Evolutionary conservation across 2,888 invertebrate species (phyloP).

Genomic region (Ophion ventricosus): DNA sequence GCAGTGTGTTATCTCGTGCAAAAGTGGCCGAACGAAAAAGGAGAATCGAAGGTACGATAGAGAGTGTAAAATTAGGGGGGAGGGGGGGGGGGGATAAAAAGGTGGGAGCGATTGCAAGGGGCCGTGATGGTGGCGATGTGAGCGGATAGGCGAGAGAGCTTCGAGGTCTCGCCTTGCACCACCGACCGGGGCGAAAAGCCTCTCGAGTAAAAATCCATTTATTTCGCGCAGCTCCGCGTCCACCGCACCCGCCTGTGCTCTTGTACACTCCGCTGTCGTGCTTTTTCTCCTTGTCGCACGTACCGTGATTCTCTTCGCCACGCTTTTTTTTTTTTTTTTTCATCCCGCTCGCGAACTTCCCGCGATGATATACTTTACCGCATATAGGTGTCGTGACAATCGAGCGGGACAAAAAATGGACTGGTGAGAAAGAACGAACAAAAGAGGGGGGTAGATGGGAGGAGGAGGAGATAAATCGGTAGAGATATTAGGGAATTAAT

Average conservation of each 20-base stretch:
- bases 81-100: background rate
- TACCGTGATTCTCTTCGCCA: slow-evolving; percentile 44
- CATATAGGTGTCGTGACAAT: background rate
- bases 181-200: slow-evolving; percentile 46
- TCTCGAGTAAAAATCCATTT: slow-evolving; percentile 64
- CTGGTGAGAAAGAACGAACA: background rate
- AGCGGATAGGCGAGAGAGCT: slow-evolving; percentile 23
- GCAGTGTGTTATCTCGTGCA: slow-evolving; percentile 54
- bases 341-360: slow-evolving; percentile 1
- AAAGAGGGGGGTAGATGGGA: background rate
- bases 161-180: slow-evolving; percentile 19
- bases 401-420: slow-evolving; percentile 37
- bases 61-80: slow-evolving; percentile 32
- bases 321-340: slow-evolving; percentile 23
- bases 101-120: slow-evolving; percentile 19
- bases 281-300: slow-evolving; percentile 30
- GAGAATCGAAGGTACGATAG: slow-evolving; percentile 20
- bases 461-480: background rate
- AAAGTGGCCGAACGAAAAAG: slow-evolving; percentile 39
- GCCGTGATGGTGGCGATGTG: slow-evolving; percentile 29
- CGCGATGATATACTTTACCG: slow-evolving; percentile 37
- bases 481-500: background rate
- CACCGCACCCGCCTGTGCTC: slow-evolving; percentile 28
- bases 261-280: slow-evolving; percentile 25
- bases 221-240: slow-evolving; percentile 57